phyloP scores from a whole-genome alignment of 2,797 vertebrate genomes.

The Perodicticus potto region DNA sequence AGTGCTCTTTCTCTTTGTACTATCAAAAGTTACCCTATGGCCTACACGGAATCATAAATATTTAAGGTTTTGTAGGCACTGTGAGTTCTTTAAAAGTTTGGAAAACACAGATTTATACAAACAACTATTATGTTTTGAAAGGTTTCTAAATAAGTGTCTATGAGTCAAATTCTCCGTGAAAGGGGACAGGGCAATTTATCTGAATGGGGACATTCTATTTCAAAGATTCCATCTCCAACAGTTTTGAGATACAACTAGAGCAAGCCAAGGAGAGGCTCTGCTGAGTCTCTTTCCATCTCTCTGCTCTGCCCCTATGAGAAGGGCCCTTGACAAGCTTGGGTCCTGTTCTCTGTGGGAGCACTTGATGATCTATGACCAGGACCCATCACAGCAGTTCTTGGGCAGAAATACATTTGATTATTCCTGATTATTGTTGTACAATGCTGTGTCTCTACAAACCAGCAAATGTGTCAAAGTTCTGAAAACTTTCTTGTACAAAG shows the following conservation, averaged over 20 bases:
- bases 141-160: neutral
- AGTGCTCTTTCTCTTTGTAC: neutral
- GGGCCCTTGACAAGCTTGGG: neutral
- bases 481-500: neutral
- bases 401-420: neutral
- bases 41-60: constrained; percentile 38
- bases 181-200: neutral
- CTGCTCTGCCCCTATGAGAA: rapidly evolving
- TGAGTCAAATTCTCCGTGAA: constrained; percentile 22
- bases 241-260: neutral
- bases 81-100: constrained; percentile 8
- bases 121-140: neutral
- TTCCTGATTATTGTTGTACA: neutral
- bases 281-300: neutral
- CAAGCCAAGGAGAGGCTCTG: neutral
- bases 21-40: neutral
- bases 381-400: too few species aligned
- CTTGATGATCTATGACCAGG: rapidly evolving
- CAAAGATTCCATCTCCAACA: neutral
- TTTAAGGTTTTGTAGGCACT: neutral
- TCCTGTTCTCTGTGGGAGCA: neutral
- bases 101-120: neutral
- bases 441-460: neutral
- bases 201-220: neutral
- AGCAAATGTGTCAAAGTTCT: neutral